Conservation (phyloP, 2,113 vertebrate genomes). For the Megaceryle torquata region DNA sequence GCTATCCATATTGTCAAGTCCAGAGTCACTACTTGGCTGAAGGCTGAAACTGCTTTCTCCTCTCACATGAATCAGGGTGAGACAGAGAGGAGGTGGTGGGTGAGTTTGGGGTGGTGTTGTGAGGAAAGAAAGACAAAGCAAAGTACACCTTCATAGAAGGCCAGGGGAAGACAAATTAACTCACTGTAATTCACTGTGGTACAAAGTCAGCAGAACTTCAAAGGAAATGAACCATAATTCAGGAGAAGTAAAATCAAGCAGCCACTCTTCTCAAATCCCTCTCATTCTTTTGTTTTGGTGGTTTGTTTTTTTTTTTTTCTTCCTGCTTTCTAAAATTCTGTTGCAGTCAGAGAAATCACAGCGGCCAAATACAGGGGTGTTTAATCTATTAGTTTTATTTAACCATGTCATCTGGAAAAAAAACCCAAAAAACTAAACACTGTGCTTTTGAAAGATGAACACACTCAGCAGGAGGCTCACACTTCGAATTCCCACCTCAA, state of each 20-base stretch:
- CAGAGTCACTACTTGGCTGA: neutral
- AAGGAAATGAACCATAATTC: neutral
- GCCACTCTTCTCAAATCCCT: neutral
- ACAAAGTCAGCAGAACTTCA: neutral
- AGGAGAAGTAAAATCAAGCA: neutral
- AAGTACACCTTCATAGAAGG: neutral
- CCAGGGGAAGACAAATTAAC: neutral
- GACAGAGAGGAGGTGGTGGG: neutral
- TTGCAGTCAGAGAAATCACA: neutral
- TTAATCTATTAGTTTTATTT: neutral
- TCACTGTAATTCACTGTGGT: neutral
- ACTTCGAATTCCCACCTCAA: neutral
- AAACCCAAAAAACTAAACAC: neutral
- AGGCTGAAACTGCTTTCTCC: neutral
- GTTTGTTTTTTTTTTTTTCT: neutral
- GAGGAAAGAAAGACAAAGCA: neutral
- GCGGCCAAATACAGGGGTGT: neutral
- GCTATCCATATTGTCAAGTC: neutral
- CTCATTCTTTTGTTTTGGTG: neutral
- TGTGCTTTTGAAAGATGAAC: neutral
- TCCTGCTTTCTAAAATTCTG: neutral
- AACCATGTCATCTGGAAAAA: neutral
- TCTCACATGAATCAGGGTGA: neutral
- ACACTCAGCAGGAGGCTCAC: neutral
- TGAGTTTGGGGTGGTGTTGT: neutral